phyloP scores from a whole-genome alignment of 2,113 vertebrate species.

The Nesoenas mayeri region DNA sequence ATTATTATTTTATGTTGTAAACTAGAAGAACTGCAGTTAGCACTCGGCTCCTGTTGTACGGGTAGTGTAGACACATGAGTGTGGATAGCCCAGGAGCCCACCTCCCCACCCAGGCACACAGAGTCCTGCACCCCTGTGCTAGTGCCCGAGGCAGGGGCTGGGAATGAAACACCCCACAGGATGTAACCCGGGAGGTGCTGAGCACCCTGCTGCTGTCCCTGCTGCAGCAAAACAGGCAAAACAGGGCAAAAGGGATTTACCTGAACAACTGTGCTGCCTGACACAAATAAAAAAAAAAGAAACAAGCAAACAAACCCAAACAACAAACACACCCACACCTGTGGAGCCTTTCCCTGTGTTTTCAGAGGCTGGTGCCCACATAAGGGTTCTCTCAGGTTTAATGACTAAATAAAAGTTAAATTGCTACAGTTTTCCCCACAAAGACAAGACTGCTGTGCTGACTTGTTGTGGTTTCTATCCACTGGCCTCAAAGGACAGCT shows the following conservation, averaged over 20 bases:
- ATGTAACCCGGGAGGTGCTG: background rate
- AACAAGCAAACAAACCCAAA: background rate
- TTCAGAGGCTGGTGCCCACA: background rate
- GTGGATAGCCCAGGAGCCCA: background rate
- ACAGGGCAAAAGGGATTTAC: background rate
- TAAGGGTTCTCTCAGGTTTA: background rate
- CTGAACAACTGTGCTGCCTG: background rate
- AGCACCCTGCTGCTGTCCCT: background rate
- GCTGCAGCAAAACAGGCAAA: too few species aligned
- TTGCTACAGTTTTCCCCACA: background rate
- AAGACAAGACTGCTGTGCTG: background rate
- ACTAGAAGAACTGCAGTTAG: background rate
- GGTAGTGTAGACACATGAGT: accelerated
- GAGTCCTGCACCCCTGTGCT: background rate
- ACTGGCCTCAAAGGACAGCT: background rate
- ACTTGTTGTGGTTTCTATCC: accelerated
- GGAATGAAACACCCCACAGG: background rate
- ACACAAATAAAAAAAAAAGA: background rate
- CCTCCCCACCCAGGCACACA: background rate
- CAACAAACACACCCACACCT: background rate
- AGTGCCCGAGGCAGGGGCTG: background rate
- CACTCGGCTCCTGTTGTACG: background rate
- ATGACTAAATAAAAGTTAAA: background rate
- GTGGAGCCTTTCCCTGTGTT: background rate
- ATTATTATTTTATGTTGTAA: background rate